Conservation (phyloP, 2,113 vertebrate species). For the Asarcornis scutulata region DNA sequence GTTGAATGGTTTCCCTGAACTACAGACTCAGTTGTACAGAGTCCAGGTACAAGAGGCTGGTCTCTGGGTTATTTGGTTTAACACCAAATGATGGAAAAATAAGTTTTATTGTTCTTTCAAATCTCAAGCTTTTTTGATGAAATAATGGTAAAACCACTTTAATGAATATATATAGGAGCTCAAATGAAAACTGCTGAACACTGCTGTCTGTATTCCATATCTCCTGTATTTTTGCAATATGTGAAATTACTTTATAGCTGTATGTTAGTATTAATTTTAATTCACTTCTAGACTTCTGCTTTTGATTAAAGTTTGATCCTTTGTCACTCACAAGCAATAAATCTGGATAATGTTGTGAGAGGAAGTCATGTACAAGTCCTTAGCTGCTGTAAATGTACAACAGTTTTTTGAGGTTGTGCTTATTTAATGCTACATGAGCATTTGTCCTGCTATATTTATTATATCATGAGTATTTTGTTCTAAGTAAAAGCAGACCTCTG, state of each 20-base stretch:
- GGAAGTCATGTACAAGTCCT: not conserved
- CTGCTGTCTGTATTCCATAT: not conserved
- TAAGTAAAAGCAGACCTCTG: not conserved
- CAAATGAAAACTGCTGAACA: not conserved
- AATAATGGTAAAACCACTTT: not conserved
- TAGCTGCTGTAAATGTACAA: not conserved
- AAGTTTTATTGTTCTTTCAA: not conserved
- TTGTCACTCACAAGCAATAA: not conserved
- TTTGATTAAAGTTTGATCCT: conserved; percentile 43
- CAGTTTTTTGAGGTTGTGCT: not conserved
- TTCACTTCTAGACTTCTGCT: not conserved
- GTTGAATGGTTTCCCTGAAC: not conserved
- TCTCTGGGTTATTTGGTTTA: not conserved
- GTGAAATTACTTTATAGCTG: not conserved
- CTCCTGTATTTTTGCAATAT: not conserved
- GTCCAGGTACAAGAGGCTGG: not conserved
- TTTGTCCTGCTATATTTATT: not conserved
- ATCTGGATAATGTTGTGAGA: not conserved
- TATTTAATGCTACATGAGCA: not conserved
- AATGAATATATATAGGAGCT: not conserved
- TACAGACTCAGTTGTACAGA: not conserved
- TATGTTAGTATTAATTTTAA: not conserved
- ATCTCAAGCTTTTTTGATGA: not conserved
- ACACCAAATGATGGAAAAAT: not conserved
- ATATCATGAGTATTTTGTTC: not conserved